Base-by-base conservation (phyloP, 2,113 vertebrate species). In the Hydrolagus affinis region DNA sequence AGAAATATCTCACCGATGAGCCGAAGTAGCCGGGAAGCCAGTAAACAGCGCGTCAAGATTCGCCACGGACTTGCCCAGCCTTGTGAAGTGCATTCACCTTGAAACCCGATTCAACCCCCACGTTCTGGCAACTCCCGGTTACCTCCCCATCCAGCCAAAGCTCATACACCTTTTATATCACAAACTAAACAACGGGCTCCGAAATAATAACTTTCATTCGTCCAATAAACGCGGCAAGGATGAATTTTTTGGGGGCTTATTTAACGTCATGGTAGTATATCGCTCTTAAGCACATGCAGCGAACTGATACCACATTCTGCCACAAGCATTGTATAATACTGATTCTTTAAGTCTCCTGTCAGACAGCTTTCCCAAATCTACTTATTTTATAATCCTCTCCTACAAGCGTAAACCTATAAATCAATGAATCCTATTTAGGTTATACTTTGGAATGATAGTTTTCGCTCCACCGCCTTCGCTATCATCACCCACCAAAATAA, bases 361-460 rank as follows among this genome's bases (percentile, higher is more conserved):
- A 62, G 12, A 72, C 11, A 60, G 59, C 11, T 56, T 6, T 19
- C 23, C 44, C 15, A 56, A 78, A 62, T 28, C 57, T 78, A 62
- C 76, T 78, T 78, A 60, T 12, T 78, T 78, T 17, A 62, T 78
- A 78, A 78, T 78, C 57, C n/a, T 62, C 76, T 78, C 57, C 57
- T 25, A 59, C 76, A 62, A 25, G 57, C 76, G 25, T 62, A 25
- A 28, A 78, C 1, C 23, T 78, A 78, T 77, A 77, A 59, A 57
- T 78, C 76, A 78, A 62, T 25, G n/a, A 75, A 75, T 75, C 32
- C 32, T 32, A 75, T 57, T 76, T 10, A 25, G 4, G 12, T 78
- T n/a, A 25, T 78, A 78, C 57, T 78, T 78, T 62, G 1, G 25
- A 78, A 8, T 59, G 11, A 23, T 60, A 25, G 57, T 28, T 30